phyloP scores from a whole-genome alignment of 1,140 invertebrate genomes.

The Zaprionus capensis region DNA sequence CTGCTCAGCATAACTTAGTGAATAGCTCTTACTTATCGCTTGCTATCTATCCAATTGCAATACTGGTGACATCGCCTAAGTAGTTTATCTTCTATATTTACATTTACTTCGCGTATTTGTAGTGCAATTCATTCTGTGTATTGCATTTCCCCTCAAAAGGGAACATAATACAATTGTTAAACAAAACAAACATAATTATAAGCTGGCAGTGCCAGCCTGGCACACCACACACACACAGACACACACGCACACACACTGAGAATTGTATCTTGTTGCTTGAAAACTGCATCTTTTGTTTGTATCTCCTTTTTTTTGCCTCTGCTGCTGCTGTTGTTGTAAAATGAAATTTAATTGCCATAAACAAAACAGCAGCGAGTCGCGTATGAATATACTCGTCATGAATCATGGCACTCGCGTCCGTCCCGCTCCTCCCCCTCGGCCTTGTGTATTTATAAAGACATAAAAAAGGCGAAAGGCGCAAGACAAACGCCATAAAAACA shows the following conservation, averaged over 20 bases:
- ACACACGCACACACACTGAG: background rate
- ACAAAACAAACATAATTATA: conserved; percentile 9
- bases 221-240: background rate
- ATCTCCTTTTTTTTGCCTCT: conserved; percentile 11
- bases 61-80: background rate
- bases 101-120: background rate
- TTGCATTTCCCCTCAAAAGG: background rate
- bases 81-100: background rate
- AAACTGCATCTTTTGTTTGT: conserved; percentile 8
- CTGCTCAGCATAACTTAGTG: too few relatives aligned
- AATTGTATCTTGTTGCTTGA: conserved; percentile 4
- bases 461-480: conserved; percentile 50
- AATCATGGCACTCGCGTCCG: conserved; percentile 19
- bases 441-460: conserved; percentile 79
- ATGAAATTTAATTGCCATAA: conserved; percentile 75
- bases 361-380: conserved; percentile 45
- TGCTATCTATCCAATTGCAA: background rate
- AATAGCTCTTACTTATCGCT: too few relatives aligned
- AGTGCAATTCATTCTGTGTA: background rate
- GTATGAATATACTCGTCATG: conserved; percentile 19
- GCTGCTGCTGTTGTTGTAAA: conserved; percentile 44
- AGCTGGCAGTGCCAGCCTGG: conserved; percentile 4
- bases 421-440: background rate
- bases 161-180: conserved; percentile 4
- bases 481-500: conserved; percentile 67